Evolutionary conservation across 2,888 invertebrate genomes (phyloP), one percentile per base, ranked within the genome.

Genomic region (Theodoxus fluviatilis): DNA sequence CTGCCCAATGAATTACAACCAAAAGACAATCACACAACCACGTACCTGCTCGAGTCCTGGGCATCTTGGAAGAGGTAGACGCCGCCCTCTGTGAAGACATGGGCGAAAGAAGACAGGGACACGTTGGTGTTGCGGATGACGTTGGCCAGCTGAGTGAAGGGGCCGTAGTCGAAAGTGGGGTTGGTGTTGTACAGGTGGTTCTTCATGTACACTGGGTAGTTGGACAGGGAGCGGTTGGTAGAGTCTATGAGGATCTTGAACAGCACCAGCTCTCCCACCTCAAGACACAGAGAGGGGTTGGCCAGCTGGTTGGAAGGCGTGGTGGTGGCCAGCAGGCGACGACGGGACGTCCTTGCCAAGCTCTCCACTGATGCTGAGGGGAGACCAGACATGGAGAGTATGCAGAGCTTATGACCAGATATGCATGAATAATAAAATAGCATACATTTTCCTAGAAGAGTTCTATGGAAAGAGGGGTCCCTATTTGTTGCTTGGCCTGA

Each of bases 121-220:
- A 83, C 83, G 68, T 84, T 85, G 25, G 85, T 85, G 72, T 79
- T 80, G 33, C 74, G 76, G n/a, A 86, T 79, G 70, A 80, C 77
- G 63, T 80, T 81, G 52, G 78, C 71, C 49, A 86, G 81, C 69
- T 78, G 74, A 0, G 78, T 79, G 76, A 86, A 86, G n/a, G 83
- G 78, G 9, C 85, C 85, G 64, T 79, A 86, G 75, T 86, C 86
- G 71, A 85, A 86, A 15, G 75, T 74, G 0, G 84, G 80, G 70
- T 85, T 85, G 47, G 82, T 81, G 77, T 83, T 85, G 76, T 79
- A 84, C 35, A 84, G 76, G 70, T 84, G 84, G 69, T 84, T 79
- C 72, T 83, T 83, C 33, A 80, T 73, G 73, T 85, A 86, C 6
- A 81, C 80, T 6, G 86, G 86, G 75, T 84, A 86, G 73, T 84